A percentile compares a stretch with the other conserved stretches of the same genome.
Conservation (phyloP, 2,797 vertebrate genomes). For the Poecile montanus region DNA sequence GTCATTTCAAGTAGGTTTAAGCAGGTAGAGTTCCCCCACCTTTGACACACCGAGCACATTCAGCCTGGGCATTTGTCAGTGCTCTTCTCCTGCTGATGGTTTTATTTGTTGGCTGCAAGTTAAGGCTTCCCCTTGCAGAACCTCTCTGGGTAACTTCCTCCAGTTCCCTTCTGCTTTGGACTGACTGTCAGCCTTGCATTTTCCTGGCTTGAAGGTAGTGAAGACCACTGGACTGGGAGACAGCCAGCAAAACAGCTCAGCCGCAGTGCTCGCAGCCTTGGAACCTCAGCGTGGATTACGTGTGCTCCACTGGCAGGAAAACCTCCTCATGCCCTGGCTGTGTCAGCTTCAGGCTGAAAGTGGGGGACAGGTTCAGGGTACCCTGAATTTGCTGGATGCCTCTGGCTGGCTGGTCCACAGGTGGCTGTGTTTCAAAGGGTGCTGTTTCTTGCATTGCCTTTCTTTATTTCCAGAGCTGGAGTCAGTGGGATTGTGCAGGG, state of each 20-base stretch:
- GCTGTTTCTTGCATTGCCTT: neutral
- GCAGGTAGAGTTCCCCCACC: neutral
- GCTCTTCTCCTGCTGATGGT: neutral
- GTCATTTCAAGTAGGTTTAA: neutral
- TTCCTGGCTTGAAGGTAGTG: conserved; percentile 26
- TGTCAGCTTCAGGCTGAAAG: neutral
- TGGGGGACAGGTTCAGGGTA: neutral
- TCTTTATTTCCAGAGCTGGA: neutral
- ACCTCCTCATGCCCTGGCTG: fast-evolving
- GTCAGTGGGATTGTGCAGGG: neutral
- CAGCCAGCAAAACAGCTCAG: neutral
- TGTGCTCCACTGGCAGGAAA: neutral
- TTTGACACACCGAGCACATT: neutral
- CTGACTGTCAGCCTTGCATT: conserved; percentile 60
- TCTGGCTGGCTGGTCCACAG: neutral
- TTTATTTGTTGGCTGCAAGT: conserved; percentile 21
- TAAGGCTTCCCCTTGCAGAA: conserved; percentile 51
- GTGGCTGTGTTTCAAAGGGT: neutral
- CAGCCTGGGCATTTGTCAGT: conserved; percentile 1
- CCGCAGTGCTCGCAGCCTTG: fast-evolving
- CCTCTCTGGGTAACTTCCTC: conserved; percentile 29
- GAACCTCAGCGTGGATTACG: fast-evolving
- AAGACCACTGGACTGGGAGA: conserved; percentile 12
- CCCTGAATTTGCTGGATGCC: neutral
- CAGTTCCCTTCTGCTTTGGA: conserved; percentile 7